A percentile compares a stretch with the other conserved stretches of the same genome.
phyloP scores from a whole-genome alignment of 2,888 invertebrate species.

The Melikaiella ostensackeni region DNA sequence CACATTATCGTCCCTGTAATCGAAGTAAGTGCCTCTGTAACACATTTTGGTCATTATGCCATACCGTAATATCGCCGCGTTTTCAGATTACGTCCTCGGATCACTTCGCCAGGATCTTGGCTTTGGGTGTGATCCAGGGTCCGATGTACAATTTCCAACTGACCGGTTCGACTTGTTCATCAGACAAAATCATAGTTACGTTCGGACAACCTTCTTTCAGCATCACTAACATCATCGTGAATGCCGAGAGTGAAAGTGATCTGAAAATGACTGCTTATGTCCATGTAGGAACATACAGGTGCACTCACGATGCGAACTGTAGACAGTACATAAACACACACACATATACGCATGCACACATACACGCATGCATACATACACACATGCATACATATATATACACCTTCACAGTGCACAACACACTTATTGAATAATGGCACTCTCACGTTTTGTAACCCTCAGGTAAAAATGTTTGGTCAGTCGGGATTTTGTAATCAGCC shows the following conservation, averaged over 20 bases:
- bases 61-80: background rate
- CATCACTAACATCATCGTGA: constrained; percentile 36
- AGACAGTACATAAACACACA: constrained; percentile 37
- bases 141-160: constrained; percentile 40
- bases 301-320: constrained; percentile 47
- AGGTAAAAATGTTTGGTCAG: constrained; percentile 61
- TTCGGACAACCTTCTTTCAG: constrained; percentile 52
- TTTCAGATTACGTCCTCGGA: constrained; percentile 1
- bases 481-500: constrained; percentile 62
- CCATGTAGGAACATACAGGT: constrained; percentile 43
- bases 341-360: background rate
- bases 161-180: constrained; percentile 48
- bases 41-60: background rate
- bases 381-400: background rate
- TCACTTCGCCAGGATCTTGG: background rate
- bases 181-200: constrained; percentile 44
- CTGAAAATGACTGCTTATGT: constrained; percentile 65
- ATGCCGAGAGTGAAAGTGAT: constrained; percentile 74
- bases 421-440: constrained; percentile 55
- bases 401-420: constrained; percentile 38
- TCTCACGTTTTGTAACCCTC: constrained; percentile 60
- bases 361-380: no score
- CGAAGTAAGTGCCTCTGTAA: background rate
- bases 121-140: constrained; percentile 2
- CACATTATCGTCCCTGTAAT: background rate